phyloP scores from a whole-genome alignment of 2,888 invertebrate genomes.

The Macropis europaea region DNA sequence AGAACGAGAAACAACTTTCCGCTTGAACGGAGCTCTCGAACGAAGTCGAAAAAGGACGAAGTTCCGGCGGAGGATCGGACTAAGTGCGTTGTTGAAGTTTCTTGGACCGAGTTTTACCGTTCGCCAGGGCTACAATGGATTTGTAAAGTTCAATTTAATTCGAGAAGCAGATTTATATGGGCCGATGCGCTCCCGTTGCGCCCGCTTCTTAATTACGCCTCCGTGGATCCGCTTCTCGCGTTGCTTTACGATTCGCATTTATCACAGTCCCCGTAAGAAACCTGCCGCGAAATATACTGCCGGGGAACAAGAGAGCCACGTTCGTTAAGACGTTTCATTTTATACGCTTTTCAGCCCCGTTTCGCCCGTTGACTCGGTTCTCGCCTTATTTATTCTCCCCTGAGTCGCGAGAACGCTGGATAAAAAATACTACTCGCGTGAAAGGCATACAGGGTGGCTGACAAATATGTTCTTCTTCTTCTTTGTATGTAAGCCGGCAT shows the following conservation, averaged over 20 bases:
- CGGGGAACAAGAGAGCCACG: constrained; percentile 50
- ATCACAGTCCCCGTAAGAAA: constrained; percentile 58
- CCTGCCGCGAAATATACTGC: constrained; percentile 58
- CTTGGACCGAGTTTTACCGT: constrained; percentile 29
- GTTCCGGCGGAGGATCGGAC: too few species aligned
- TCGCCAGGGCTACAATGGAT: constrained; percentile 45
- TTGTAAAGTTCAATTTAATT: constrained; percentile 63
- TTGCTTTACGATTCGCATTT: constrained; percentile 63
- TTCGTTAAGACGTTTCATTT: constrained; percentile 63
- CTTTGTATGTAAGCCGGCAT: too few species aligned
- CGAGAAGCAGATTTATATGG: constrained; percentile 54
- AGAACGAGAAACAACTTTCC: too few species aligned
- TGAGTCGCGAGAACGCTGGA: neutral
- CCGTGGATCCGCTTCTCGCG: constrained; percentile 45
- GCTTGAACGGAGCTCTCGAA: too few species aligned
- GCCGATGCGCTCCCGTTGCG: constrained; percentile 38
- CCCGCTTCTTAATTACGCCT: constrained; percentile 62
- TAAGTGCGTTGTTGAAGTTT: constrained; percentile 23
- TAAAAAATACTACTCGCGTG: too few species aligned
- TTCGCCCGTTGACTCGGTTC: neutral
- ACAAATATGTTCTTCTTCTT: too few species aligned
- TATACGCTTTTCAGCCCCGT: constrained; percentile 28
- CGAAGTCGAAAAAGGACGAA: neutral
- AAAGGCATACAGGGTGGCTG: too few species aligned
- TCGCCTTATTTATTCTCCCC: constrained; percentile 37